These are phyloP conservation scores for Chaetogeoica ovagalla DNA, from an alignment of 2,888 invertebrate species.

Conservation along the genomic window DNA sequence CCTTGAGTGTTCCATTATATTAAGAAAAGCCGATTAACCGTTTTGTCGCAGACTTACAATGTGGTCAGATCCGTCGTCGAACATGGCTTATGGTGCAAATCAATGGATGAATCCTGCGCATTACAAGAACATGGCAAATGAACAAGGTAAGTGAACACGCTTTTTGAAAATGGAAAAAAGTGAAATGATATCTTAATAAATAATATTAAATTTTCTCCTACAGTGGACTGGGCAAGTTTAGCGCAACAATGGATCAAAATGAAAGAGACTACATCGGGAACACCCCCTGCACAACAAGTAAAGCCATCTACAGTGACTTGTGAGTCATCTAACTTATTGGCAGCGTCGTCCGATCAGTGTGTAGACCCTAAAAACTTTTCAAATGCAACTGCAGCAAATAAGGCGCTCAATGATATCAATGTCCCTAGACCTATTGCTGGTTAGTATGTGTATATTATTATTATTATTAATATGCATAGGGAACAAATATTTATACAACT, in stretches of 20 bases:
- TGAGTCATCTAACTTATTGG: conserved; percentile 41
- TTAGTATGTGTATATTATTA: background rate
- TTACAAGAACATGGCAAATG: conserved; percentile 80
- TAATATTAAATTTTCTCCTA: conserved; percentile 54
- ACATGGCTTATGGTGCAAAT: conserved; percentile 48
- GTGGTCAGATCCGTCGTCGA: conserved; percentile 16
- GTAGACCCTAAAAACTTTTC: conserved; percentile 2
- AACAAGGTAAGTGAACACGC: conserved; percentile 64
- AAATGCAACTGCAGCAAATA: conserved; percentile 43
- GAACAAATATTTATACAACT: background rate
- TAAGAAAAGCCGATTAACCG: too few relatives aligned
- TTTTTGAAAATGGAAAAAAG: background rate
- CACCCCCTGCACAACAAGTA: conserved; percentile 54
- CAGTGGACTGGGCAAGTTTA: conserved; percentile 93
- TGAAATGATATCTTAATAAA: too few relatives aligned
- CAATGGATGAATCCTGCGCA: conserved; percentile 80
- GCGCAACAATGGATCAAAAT: conserved; percentile 98
- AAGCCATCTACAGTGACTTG: conserved; percentile 45
- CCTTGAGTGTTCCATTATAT: too few relatives aligned
- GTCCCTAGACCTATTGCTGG: background rate
- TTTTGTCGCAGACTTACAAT: background rate
- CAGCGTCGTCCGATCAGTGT: background rate
- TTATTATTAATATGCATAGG: background rate
- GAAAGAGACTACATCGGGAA: conserved; percentile 70
- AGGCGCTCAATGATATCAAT: conserved; percentile 55